phyloP scores from a whole-genome alignment of 2,888 invertebrate species.

The Tipula lateralis region DNA sequence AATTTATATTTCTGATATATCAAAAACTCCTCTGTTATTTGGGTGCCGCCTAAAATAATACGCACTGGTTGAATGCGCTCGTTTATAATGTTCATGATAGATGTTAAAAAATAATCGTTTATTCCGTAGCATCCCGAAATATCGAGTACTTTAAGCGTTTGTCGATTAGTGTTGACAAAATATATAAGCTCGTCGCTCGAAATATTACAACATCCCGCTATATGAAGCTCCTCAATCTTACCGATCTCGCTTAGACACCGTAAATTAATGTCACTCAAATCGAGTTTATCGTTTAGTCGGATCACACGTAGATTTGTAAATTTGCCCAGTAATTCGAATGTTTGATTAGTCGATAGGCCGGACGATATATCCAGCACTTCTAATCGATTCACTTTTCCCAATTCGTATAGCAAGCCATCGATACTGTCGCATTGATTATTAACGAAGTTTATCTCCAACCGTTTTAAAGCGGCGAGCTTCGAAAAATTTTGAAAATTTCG shows the following conservation, averaged over 20 bases:
- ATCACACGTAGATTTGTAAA: constrained; percentile 26
- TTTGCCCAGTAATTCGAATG: neutral
- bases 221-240: neutral
- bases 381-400: neutral
- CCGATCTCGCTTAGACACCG: neutral
- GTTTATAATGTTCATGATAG: neutral
- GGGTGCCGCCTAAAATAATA: neutral
- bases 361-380: constrained; percentile 25
- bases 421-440: constrained; percentile 13
- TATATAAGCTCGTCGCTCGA: neutral
- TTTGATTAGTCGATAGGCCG: neutral
- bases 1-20: neutral
- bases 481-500: neutral
- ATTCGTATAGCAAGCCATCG: neutral
- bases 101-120: neutral
- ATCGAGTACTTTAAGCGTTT: neutral
- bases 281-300: constrained; percentile 4
- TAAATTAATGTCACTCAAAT: neutral
- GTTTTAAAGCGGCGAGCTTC: neutral
- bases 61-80: neutral
- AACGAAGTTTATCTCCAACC: constrained; percentile 3
- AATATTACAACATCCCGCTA: constrained; percentile 20
- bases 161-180: neutral
- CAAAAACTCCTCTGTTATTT: constrained; percentile 25
- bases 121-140: constrained; percentile 25